phyloP scores from a whole-genome alignment of 1,140 invertebrate genomes.

The Cardiocondyla obscurior region DNA sequence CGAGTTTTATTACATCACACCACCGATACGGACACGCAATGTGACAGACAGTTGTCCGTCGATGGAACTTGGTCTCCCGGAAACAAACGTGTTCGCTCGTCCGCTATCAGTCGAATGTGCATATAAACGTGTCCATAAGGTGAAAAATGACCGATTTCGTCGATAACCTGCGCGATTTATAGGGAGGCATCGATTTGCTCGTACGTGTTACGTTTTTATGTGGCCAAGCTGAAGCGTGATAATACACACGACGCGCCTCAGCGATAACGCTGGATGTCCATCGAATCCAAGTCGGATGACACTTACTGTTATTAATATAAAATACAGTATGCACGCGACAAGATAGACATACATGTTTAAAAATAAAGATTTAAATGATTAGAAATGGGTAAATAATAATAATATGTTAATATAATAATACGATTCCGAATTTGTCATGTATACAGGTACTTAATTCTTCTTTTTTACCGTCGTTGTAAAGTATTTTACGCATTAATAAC shows the following conservation, averaged over 20 bases:
- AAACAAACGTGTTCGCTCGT: background rate
- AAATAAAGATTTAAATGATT: no score
- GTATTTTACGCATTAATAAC: background rate
- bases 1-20: background rate
- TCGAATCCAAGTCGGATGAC: background rate
- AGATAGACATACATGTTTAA: no score
- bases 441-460: background rate
- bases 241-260: background rate
- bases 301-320: background rate
- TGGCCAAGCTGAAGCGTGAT: background rate
- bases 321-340: background rate
- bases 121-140: background rate
- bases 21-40: background rate
- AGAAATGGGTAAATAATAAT: no score
- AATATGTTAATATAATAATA: no score
- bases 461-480: background rate
- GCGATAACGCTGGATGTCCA: background rate
- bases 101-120: background rate
- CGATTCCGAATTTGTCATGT: background rate
- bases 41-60: background rate
- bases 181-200: background rate
- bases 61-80: background rate
- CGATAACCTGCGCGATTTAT: background rate
- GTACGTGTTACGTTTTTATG: background rate
- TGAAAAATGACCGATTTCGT: slow-evolving; percentile 8